Evolutionary conservation across 2,888 invertebrate genomes (phyloP), one percentile per base, ranked within the genome.

Genomic region (Cerastis rubricosa): DNA sequence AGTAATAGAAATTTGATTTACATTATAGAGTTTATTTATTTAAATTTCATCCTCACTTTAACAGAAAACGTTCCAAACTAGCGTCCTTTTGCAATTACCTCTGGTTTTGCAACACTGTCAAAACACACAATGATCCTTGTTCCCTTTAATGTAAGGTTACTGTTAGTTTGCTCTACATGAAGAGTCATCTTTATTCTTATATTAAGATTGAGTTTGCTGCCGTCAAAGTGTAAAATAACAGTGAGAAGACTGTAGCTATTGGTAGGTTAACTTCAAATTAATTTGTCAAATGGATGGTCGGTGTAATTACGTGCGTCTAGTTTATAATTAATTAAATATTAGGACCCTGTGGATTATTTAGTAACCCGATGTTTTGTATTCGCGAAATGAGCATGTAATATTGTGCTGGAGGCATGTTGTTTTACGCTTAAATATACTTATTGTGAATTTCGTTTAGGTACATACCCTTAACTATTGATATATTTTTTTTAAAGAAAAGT

Each of bases 321-420:
- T 75, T 75, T 74, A 73, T 74, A 76, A 85, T 83, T 85, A 85
- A 86, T 83, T 79, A 80, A 76, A 84, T 73, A 84, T 85, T 75
- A 81, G 68, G 51, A 64, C 73, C 59, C 73, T 40, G 67, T 35
- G 74, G 78, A 83, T 75, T 76, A 80, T 82, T 75, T 51, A 35
- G 57, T 51, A 11, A 71, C 47, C 63, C 54, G 51, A 72, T 68
- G 65, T 78, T 76, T 77, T 63, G 66, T 71, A 59, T 72, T 74
- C 51, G 66, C 49, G 51, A 67, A 67, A 72, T 76, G 14, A 59
- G 63, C 66, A 6, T n/a, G 49, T 59, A 17, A 75, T 69, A 40
- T 61, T 1, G 51, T 51, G 17, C 29, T 57, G 25, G 43, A 40
- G n/a, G 1, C 29, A 68, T 67, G 29, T 49, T 74, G 47, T 59